Evolutionary conservation across 2,113 vertebrate species (phyloP).

Genomic region (Limnothrissa miodon): DNA sequence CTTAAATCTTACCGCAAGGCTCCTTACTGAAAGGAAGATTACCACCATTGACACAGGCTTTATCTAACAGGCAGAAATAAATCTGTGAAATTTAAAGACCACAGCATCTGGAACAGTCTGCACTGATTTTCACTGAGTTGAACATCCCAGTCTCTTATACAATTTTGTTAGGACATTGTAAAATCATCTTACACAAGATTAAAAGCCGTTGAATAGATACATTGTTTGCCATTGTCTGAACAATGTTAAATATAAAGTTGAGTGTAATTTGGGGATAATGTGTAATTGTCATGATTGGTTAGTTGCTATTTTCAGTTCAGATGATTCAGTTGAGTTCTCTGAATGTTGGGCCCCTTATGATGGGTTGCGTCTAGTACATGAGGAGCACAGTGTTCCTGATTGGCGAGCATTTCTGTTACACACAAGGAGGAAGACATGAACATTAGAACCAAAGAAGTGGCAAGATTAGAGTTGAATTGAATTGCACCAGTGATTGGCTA

Average conservation of each 20-base stretch:
- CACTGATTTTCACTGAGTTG: not conserved
- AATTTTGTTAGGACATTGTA: not conserved
- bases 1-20: constrained; percentile 50
- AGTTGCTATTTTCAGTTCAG: too few relatives aligned
- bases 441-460: too few relatives aligned
- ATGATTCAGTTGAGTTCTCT: too few relatives aligned
- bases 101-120: not conserved
- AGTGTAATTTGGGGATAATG: too few relatives aligned
- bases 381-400: too few relatives aligned
- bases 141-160: not conserved
- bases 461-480: too few relatives aligned
- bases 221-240: not conserved
- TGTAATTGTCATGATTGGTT: too few relatives aligned
- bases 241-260: not conserved
- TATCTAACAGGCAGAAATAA: constrained; percentile 41
- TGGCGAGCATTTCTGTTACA: too few relatives aligned
- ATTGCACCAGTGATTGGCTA: too few relatives aligned
- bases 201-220: not conserved
- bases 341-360: too few relatives aligned
- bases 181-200: not conserved
- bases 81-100: constrained; percentile 52
- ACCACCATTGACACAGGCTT: constrained; percentile 52
- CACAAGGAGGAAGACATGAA: too few relatives aligned
- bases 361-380: too few relatives aligned
- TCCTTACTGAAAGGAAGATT: constrained; percentile 51